phyloP scores from a whole-genome alignment of 2,888 invertebrate genomes.

The Trichopria drosophilae region DNA sequence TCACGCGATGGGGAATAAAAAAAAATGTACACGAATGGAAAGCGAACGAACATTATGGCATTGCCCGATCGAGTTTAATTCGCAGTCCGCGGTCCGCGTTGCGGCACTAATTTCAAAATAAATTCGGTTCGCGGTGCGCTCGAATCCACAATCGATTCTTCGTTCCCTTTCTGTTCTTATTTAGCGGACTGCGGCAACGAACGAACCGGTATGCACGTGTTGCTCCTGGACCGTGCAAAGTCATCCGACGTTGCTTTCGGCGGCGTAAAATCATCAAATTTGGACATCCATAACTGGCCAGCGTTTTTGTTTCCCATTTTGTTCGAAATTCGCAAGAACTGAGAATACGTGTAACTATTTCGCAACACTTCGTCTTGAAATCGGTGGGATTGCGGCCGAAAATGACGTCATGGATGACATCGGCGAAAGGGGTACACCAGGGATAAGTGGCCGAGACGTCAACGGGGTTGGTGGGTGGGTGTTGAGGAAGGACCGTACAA shows the following conservation, averaged over 20 bases:
- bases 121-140: conserved; percentile 21
- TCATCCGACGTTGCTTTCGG: conserved; percentile 2
- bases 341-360: no score
- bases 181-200: not conserved
- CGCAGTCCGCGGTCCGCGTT: not conserved
- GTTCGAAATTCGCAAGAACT: no score
- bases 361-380: no score
- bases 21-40: no score
- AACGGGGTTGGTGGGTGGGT: conserved; percentile 24
- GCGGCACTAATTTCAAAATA: conserved; percentile 26
- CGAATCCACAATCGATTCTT: conserved; percentile 13
- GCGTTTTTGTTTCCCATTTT: no score
- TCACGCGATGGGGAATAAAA: no score
- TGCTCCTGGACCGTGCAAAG: conserved; percentile 15
- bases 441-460: conserved; percentile 26
- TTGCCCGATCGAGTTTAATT: no score
- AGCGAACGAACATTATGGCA: no score
- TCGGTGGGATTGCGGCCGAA: no score
- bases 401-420: no score
- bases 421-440: conserved; percentile 35
- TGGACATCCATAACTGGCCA: no score
- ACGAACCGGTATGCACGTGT: conserved; percentile 1
- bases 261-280: conserved; percentile 17
- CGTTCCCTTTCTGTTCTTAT: conserved; percentile 12
- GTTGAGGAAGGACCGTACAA: conserved; percentile 15